phyloP scores from a whole-genome alignment of 2,797 vertebrate genomes.

The Pseudochromis fuscus region DNA sequence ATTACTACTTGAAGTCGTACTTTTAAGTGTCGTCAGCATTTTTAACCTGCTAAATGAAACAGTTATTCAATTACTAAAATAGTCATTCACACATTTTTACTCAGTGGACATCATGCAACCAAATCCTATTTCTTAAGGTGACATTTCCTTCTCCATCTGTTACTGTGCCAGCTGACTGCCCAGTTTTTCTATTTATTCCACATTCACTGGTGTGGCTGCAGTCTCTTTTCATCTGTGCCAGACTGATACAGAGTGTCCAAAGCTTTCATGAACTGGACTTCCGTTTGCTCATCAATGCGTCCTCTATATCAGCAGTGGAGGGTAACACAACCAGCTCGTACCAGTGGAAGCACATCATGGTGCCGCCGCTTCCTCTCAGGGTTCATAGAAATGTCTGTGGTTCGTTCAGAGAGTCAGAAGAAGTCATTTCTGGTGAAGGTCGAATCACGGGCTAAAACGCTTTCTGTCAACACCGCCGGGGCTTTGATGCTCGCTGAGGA shows the following conservation, averaged over 20 bases:
- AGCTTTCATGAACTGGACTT: not conserved
- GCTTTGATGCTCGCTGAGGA: not conserved
- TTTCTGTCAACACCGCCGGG: not conserved
- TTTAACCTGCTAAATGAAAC: not conserved
- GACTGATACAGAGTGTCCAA: not conserved
- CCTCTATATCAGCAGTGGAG: not conserved
- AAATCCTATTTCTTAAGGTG: too few relatives aligned
- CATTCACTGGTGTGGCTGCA: too few relatives aligned
- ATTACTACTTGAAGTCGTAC: not conserved
- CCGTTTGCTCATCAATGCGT: not conserved
- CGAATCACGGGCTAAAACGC: not conserved
- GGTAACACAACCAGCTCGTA: not conserved
- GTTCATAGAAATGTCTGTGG: not conserved
- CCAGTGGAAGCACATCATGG: not conserved
- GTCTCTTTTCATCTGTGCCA: too few relatives aligned
- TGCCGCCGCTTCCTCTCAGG: not conserved
- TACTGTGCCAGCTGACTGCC: not conserved
- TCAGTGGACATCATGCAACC: too few relatives aligned
- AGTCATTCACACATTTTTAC: too few relatives aligned
- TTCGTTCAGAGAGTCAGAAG: too few relatives aligned
- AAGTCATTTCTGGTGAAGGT: slow-evolving; percentile 41
- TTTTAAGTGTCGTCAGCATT: not conserved
- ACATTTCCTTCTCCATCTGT: not conserved
- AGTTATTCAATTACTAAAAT: not conserved
- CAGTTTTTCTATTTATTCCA: too few relatives aligned